Base-by-base conservation (phyloP, 2,113 vertebrate genomes). In the Callipepla californica region DNA sequence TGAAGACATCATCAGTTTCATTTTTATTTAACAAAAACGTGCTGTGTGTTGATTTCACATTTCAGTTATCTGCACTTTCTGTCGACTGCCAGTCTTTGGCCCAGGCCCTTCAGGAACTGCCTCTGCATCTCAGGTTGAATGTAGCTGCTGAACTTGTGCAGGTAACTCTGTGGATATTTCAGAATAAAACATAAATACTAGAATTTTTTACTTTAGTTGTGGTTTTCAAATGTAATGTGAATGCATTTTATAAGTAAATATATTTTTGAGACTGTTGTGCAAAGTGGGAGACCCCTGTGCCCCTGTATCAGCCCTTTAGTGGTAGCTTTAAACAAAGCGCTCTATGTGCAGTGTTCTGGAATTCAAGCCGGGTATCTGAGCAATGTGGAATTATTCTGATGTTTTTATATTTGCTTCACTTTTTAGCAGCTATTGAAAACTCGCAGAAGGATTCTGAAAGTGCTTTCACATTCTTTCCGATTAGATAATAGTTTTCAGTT, bases 91-190 rank as follows among this genome's bases (percentile, higher is more conserved):
- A 98, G 36, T 98, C 97, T 23, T 91, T 99, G 86, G 98, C 97
- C 63, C 96, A 96, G 67, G 97, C 95, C 30, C 98, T 99, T 84
- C 98, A 99, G 76, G 97, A 98, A 62, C 79, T 99, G 76, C 98
- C 99, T 69, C 96, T 99, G 1, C 98, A 98, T 40, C 95, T 98
- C 70, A 98, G 98, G 57, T 95, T 99, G 78, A 98, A 99, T 67
- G 95, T 99, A 91, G 98, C 98, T 95, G 96, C 98, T 1, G 98
- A 99, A 58, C 92, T 99, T 87, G 92, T 99, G 53, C 98, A 99
- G 98, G 99, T 99, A 97, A 96, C 84, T 22, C 55, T 42, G 44
- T 6, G 6, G 45, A 79, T 85, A 59, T 72, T 73, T 73, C 81
- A 65, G 34, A 51, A n/a, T 45, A 72, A 72, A 77, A 48, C 42